These are phyloP conservation scores for Gisinianus flammeolus DNA, from an alignment of 2,888 invertebrate genomes.

Conservation along the genomic window DNA sequence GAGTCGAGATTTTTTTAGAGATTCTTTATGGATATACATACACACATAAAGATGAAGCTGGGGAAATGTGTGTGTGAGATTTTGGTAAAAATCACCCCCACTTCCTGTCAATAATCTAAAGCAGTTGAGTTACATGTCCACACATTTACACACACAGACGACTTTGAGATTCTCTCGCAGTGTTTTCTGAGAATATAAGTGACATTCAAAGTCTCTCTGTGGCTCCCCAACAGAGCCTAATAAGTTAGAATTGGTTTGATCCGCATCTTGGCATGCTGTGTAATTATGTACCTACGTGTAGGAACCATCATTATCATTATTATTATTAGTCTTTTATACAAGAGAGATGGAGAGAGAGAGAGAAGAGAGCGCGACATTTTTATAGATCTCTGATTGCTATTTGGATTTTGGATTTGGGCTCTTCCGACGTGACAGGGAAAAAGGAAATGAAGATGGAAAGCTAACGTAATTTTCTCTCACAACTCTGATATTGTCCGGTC, in stretches of 20 bases:
- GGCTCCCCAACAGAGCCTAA: constrained; percentile 25
- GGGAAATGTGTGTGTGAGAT: neutral
- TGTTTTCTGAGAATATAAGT: constrained; percentile 24
- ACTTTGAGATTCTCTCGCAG: constrained; percentile 25
- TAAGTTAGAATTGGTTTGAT: constrained; percentile 25
- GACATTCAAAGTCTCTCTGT: neutral
- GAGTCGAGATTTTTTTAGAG: too few relatives aligned
- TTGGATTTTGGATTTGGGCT: neutral
- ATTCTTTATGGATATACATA: too few relatives aligned
- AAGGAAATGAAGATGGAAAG: constrained; percentile 17
- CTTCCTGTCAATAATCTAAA: constrained; percentile 31
- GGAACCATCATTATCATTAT: constrained; percentile 6
- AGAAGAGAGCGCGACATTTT: neutral
- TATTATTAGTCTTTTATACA: neutral
- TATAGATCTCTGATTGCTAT: neutral
- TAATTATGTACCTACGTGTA: constrained; percentile 20
- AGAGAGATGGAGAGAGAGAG: too few relatives aligned
- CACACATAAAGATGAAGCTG: too few relatives aligned
- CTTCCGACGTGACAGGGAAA: neutral
- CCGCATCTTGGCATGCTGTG: constrained; percentile 21
- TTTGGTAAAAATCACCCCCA: constrained; percentile 12
- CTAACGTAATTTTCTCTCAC: constrained; percentile 18
- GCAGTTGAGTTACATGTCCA: neutral
- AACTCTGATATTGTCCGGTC: neutral
- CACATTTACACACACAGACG: neutral